Evolutionary conservation across 2,888 invertebrate species (phyloP), one percentile per base, ranked within the genome.

Genomic region (Perizoma affinitatum): DNA sequence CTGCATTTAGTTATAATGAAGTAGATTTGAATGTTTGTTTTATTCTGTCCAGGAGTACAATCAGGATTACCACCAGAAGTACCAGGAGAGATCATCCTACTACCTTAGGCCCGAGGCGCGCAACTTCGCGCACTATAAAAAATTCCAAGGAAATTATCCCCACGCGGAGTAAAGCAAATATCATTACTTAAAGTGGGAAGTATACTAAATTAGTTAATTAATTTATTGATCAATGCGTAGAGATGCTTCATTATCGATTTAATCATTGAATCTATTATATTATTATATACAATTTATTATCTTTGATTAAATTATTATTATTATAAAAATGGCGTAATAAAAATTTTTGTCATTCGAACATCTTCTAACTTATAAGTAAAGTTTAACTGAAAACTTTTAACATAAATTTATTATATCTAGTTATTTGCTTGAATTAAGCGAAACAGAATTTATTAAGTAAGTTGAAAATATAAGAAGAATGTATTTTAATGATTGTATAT

Each of bases 201-300:
- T 93, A 93, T 93, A 94, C 93, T 94, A 94, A 85, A 93, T 93
- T 94, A 94, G 94, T 93, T 94, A 93, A 92, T 91, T 93, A 93
- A 94, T 93, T 93, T 90, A 92, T 90, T 93, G 93, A 92, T 88
- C 93, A 92, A 88, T 91, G 88, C 89, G 92, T 93, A 92, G 92
- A 86, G 88, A 92, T 88, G 93, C 93, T 93, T 93, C 92, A 92
- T 92, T 92, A 92, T 88, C 82, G 86, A 90, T 90, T n/a, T 92
- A 93, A 93, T 92, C 90, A 91, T 92, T 92, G 89, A 91, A 92
- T 92, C 92, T 92, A 92, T 92, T 91, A 90, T 92, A 92, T 92
- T 90, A 92, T 92, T 92, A 92, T 90, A 89, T 93, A 92, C 92
- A 92, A 90, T 92, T 92, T 92, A 92, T 92, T 92, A 92, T 88